Percentiles rank a stretch among this genome's conserved stretches.
phyloP scores from a whole-genome alignment of 2,888 invertebrate species.

The Mystacides longicornis region DNA sequence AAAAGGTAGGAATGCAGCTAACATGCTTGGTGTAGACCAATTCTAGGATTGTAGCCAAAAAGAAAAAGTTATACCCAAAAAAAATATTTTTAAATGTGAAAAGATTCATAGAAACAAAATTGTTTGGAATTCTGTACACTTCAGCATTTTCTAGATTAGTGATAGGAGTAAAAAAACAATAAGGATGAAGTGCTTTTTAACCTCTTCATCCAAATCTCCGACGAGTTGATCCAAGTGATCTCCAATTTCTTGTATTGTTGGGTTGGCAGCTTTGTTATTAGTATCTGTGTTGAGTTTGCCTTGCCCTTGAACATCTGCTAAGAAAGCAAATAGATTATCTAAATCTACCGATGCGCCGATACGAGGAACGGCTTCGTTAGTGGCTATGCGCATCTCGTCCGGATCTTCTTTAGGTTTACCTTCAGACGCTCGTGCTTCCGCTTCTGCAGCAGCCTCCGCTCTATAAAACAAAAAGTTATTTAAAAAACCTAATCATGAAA shows the following conservation, averaged over 20 bases:
- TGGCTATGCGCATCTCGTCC: slow-evolving; percentile 28
- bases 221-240: slow-evolving; percentile 78
- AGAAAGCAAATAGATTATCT: slow-evolving; percentile 84
- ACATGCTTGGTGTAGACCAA: no score
- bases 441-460: slow-evolving; percentile 38
- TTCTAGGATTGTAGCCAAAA: no score
- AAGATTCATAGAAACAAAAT: no score
- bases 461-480: slow-evolving; percentile 37
- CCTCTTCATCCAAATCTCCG: slow-evolving; percentile 75
- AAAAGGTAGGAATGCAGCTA: no score
- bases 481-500: not conserved
- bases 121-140: no score
- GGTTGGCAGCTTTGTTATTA: slow-evolving; percentile 49
- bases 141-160: no score
- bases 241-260: slow-evolving; percentile 74
- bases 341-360: slow-evolving; percentile 70
- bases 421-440: slow-evolving; percentile 25
- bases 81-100: no score
- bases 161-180: no score
- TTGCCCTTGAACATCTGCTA: slow-evolving; percentile 66
- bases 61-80: no score
- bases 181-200: no score
- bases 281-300: slow-evolving; percentile 40
- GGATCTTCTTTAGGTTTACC: slow-evolving; percentile 16
- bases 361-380: slow-evolving; percentile 25